Percentiles rank a stretch among this genome's conserved stretches.
phyloP scores from a whole-genome alignment of 2,888 invertebrate species.

The Antitype chi region DNA sequence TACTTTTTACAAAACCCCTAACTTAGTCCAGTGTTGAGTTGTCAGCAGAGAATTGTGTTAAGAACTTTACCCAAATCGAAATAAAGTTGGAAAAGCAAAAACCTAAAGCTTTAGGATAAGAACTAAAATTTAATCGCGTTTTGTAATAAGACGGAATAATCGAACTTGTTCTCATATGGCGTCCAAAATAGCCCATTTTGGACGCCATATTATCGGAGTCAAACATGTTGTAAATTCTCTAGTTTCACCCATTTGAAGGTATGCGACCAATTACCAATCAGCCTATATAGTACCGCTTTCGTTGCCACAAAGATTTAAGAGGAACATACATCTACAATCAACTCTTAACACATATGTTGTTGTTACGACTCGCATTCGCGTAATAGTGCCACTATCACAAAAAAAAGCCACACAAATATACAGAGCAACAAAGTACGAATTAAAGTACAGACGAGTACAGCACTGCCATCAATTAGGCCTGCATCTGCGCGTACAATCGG shows the following conservation, averaged over 20 bases:
- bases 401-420: not conserved
- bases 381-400: not conserved
- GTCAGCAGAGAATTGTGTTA: too few species aligned
- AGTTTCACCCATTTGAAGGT: not conserved
- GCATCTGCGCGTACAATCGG: slow-evolving; percentile 34
- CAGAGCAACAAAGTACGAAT: slow-evolving; percentile 18
- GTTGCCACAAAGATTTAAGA: too few species aligned
- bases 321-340: not conserved
- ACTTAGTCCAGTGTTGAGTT: too few species aligned
- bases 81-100: too few species aligned
- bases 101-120: too few species aligned
- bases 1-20: too few species aligned
- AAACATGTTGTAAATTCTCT: not conserved
- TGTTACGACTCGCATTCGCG: not conserved
- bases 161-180: too few species aligned
- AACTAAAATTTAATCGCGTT: too few species aligned
- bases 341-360: not conserved
- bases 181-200: not conserved
- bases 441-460: slow-evolving; percentile 22
- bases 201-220: not conserved
- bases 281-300: not conserved
- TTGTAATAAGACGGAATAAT: not conserved
- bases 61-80: too few species aligned
- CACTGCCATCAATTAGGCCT: slow-evolving; percentile 30
- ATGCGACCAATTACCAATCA: not conserved